Evolutionary conservation across 2,797 vertebrate species (phyloP), one percentile per base, ranked within the genome.

Genomic region (Gallinago nigripennis): DNA sequence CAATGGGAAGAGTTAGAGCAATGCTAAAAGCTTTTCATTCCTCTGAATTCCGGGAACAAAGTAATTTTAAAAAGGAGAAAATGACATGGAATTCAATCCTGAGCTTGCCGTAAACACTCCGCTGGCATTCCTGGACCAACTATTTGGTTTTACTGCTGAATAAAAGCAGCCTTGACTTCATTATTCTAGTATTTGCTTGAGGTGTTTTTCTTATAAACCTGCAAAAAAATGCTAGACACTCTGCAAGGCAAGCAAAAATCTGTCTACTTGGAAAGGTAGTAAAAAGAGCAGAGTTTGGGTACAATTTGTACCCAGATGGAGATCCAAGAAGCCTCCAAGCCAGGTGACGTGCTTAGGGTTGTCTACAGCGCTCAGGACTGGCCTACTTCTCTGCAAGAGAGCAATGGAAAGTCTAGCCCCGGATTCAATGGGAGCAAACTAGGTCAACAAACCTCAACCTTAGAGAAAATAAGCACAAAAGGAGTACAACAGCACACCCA

Each of bases 401-500:
- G 71, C 46, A 60, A 19, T 0, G 31, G 41, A 3, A 65, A 73
- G 25, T n/a, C 50, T 53, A 21, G 19, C 33, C 65, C n/a, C 0
- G 2, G 54, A 24, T 56, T 80, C 80, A 93, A 9, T 5, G 45
- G 60, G 31, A 85, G 18, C 56, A 75, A 86, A 87, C 9, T 37
- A 28, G 65, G 82, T 17, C 46, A 83, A n/a, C 43, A 82, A 85
- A 69, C 27, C 50, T 63, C 3, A 2, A 2, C 46, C 23, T 46
- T 4, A 6, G 37, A 63, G 53, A 33, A 82, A 85, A 60, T 3
- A 56, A 50, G 24, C 21, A 37, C 23, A 5, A 20, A 45, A 79
- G 33, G 31, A 68, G 23, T 30, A 76, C 0, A 7, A 3, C 39
- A 71, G 54, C 61, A 46, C 0, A 5, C 27, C 21, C 1, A 0